Evolutionary conservation across 2,113 vertebrate species (phyloP).

Genomic region (Rafetus swinhoei): DNA sequence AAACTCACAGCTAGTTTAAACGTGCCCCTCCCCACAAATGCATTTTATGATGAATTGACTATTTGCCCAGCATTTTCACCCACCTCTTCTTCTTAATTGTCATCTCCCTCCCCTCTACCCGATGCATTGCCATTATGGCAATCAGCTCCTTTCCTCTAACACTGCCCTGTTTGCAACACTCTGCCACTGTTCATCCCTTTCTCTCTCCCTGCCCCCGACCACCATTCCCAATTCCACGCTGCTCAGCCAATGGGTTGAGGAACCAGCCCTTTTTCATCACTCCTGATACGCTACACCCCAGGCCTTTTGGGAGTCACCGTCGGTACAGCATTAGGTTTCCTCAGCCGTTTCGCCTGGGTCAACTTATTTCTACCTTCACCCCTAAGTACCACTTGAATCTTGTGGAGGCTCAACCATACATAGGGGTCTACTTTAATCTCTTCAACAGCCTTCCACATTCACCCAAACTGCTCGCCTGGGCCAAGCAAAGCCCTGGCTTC

Average conservation of each 20-base stretch:
- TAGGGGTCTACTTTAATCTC: not conserved
- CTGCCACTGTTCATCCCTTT: not conserved
- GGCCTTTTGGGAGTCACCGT: not conserved
- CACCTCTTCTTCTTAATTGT: not conserved
- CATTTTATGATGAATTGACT: not conserved
- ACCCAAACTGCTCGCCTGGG: too few relatives aligned
- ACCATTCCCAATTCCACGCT: not conserved
- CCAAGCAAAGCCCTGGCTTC: too few relatives aligned
- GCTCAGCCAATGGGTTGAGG: not conserved
- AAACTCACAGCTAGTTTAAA: not conserved
- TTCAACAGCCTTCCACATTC: not conserved
- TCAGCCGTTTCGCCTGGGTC: not conserved
- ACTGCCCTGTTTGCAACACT: not conserved
- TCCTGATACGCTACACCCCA: not conserved
- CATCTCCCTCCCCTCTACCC: not conserved
- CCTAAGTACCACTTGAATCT: not conserved
- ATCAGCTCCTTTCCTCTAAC: not conserved
- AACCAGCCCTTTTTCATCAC: not conserved
- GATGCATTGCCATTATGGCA: not conserved
- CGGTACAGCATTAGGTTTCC: not conserved
- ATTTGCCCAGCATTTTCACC: not conserved
- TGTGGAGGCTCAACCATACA: not conserved
- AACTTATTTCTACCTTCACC: not conserved
- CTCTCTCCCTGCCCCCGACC: not conserved
- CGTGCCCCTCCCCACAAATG: not conserved